Conservation (phyloP, 2,113 vertebrate species). For the Pantherophis guttatus region DNA sequence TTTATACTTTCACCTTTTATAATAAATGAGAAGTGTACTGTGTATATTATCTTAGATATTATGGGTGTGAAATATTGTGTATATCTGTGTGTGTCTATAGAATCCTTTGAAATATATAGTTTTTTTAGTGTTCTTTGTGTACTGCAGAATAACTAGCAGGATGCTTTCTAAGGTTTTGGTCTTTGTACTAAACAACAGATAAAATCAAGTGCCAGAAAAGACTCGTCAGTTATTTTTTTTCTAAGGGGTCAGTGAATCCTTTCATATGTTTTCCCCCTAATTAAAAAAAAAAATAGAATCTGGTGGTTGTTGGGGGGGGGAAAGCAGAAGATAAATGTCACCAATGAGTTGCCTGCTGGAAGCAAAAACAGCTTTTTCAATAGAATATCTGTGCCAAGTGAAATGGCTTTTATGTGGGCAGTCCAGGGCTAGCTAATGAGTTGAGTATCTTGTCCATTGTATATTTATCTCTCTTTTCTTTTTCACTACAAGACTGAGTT, state of each 20-base stretch:
- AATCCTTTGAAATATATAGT: conserved; percentile 1
- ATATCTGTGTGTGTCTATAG: not conserved
- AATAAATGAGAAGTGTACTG: not conserved
- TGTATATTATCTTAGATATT: not conserved
- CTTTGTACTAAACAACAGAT: conserved; percentile 33
- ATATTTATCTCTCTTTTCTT: not conserved
- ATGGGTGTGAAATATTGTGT: not conserved
- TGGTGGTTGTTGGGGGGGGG: rapidly evolving
- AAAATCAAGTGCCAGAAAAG: conserved; percentile 16
- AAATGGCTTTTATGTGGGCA: not conserved
- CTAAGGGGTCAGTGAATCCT: conserved; percentile 25
- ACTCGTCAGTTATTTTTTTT: conserved; percentile 12
- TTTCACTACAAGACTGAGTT: not conserved
- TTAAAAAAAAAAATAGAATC: conserved; percentile 32
- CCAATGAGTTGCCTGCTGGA: not conserved
- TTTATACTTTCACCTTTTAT: not conserved
- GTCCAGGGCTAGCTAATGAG: conserved; percentile 7
- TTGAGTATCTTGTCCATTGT: conserved; percentile 3
- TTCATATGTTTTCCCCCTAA: conserved; percentile 32
- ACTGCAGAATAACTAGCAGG: conserved; percentile 26
- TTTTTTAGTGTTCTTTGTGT: not conserved
- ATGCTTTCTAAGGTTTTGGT: not conserved
- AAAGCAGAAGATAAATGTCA: not conserved
- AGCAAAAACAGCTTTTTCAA: not conserved
- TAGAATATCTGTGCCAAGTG: not conserved